Evolutionary conservation across 2,888 invertebrate species (phyloP).

Genomic region (Sminthurides aquaticus): DNA sequence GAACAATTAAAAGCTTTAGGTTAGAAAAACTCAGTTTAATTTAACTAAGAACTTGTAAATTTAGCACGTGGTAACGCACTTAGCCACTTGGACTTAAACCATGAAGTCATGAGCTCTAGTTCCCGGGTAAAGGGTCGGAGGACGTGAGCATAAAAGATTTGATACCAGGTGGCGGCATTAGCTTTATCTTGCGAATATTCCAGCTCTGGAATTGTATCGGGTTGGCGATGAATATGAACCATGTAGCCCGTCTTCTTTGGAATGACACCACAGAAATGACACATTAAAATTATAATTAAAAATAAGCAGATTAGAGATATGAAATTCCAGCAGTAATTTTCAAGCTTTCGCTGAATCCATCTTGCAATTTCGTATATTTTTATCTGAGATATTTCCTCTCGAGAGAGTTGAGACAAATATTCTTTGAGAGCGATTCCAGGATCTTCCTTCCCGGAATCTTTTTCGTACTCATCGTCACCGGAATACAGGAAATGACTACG

Average conservation of each 20-base stretch:
- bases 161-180: background rate
- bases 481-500: background rate
- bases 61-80: no score
- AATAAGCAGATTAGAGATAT: background rate
- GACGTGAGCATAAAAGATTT: no score
- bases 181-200: background rate
- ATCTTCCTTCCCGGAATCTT: background rate
- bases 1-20: no score
- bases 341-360: background rate
- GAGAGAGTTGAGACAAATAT: background rate
- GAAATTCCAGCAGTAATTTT: slow-evolving; percentile 1
- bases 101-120: no score
- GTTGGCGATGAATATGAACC: background rate
- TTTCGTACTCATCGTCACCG: background rate
- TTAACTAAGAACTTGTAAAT: no score
- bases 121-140: no score
- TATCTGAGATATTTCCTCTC: background rate
- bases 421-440: background rate
- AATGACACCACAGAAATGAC: background rate
- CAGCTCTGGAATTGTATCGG: background rate
- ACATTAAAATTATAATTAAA: background rate
- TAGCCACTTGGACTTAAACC: no score
- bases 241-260: background rate
- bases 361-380: background rate
- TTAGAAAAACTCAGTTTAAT: no score